Base-by-base conservation (phyloP, 2,113 vertebrate species). In the Tragulus kanchil region DNA sequence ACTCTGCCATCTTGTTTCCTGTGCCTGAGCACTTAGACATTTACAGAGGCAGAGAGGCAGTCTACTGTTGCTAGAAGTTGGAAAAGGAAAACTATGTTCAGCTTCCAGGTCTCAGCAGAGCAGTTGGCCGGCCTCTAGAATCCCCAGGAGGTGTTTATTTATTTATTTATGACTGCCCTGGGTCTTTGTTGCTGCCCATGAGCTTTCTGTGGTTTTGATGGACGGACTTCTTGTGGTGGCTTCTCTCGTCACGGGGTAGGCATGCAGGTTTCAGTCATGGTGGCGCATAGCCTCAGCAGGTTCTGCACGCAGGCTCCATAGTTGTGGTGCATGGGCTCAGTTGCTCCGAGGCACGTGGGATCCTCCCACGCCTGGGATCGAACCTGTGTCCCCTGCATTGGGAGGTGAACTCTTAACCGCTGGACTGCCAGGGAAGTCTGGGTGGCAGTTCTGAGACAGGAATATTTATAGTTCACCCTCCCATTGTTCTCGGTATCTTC, bases 401-500 rank as follows among this genome's bases (percentile, higher is more conserved):
- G 42, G 36, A 73, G 69, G 42, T 21, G 23, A 11, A 45, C 36
- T 73, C 36, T 14, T 73, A 45, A 73, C 42, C 16, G 7, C 21
- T 45, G 69, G 21, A 7, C 42, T 6, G 13, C 11, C 42, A 14
- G 42, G 42, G 69, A 73, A 45, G 69, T 45, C 42, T 2, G 9
- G 52, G 50, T n/a, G 26, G 50, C 67, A 45, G 12, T 69, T 75
- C 26, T 7, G 85, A 84, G 78, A 54, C 48, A 56, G 58, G 45
- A 56, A 9, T 82, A 31, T 50, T 89, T 62, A 84, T 2, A 54
- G 50, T 36, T 89, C 52, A 31, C 67, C 42, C 1, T 62, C 45
- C 52, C 81, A 92, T 96, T 95, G 89, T 97, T 94, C 87, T 64
- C 28, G 28, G 23, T 17, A 25, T 75, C 23, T 42, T 59, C 5